Evolutionary conservation across 2,113 vertebrate species (phyloP), one percentile per base, ranked within the genome.

Genomic region (Nettapus auritus): DNA sequence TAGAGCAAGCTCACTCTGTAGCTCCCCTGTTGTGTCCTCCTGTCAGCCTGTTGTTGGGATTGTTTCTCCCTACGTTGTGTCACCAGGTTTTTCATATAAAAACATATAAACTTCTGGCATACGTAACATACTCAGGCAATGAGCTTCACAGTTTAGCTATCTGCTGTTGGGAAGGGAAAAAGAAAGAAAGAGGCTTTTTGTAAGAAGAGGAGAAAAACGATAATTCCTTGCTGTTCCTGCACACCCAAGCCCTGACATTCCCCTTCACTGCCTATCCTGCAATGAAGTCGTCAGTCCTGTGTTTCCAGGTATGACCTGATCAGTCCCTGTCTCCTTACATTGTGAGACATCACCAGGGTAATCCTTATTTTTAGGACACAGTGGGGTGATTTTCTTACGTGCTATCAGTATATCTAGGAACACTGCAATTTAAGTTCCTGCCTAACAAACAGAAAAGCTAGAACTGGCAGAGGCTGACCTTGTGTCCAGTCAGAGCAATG

Each of bases 1-100:
- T 40, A 57, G 13, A 40, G 12, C 60, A 44, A 90, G 40, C 50
- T 74, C 44, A 14, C 29, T 53, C 13, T 10, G 8, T 22, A 59
- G 5, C 48, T 82, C 16, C 14, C 6, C 3, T 3, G 0, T 0
- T 0, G 0, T 21, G 13, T 68, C 57, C 22, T 82, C 38, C n/a
- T 57, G 53, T n/a, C 82, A 82, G 62, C n/a, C 36, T 68, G n/a
- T 77, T 46, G n/a, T 66, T 83, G 70, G 34, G 62, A n/a, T 62
- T 4, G 2, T 79, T 74, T 69, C 68, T 89, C 85, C 88, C 57
- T 60, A 68, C 66, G 57, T 22, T 33, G 14, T 23, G 29, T 60
- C 82, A 46, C 48, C 88, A 71, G 38, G 26, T 50, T 93, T 89
- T 88, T 90, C 64, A 19, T 25, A 48, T 29, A 93, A 88, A 73